A percentile compares a stretch with the other conserved stretches of the same genome.
Conservation (phyloP, 2,888 invertebrate genomes). For the Drosophila niveifrons region DNA sequence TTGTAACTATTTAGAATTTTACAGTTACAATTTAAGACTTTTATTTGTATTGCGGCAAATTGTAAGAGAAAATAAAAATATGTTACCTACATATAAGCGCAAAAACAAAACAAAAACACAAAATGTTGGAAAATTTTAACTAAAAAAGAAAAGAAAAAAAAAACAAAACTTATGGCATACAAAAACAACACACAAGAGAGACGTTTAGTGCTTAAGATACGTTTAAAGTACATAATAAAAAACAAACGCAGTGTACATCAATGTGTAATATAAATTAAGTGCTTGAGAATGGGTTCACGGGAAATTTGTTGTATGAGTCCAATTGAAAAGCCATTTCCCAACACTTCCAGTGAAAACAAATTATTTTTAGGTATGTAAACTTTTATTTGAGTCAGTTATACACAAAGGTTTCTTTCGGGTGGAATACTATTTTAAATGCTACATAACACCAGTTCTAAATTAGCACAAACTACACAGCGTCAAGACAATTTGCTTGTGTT, state of each 20-base stretch:
- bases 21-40: slow-evolving; percentile 80
- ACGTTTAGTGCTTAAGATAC: slow-evolving; percentile 72
- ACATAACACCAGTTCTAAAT: slow-evolving; percentile 68
- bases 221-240: slow-evolving; percentile 73
- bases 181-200: slow-evolving; percentile 64
- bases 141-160: slow-evolving; percentile 45
- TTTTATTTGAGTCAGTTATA: slow-evolving; percentile 68
- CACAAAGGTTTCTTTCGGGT: slow-evolving; percentile 63
- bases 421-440: slow-evolving; percentile 74
- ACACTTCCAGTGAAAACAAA: not conserved
- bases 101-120: slow-evolving; percentile 62
- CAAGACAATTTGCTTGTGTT: slow-evolving; percentile 56
- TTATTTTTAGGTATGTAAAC: slow-evolving; percentile 45
- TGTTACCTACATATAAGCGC: slow-evolving; percentile 80
- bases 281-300: not conserved
- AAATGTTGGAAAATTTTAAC: slow-evolving; percentile 79
- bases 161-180: slow-evolving; percentile 60
- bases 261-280: slow-evolving; percentile 19
- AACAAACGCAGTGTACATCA: slow-evolving; percentile 58
- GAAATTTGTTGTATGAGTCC: not conserved
- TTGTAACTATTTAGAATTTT: slow-evolving; percentile 79
- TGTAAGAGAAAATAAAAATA: slow-evolving; percentile 72
- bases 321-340: not conserved
- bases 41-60: slow-evolving; percentile 78
- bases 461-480: slow-evolving; percentile 64